Base-by-base conservation (phyloP, 2,797 vertebrate species). In the Synaphobranchus kaupii region DNA sequence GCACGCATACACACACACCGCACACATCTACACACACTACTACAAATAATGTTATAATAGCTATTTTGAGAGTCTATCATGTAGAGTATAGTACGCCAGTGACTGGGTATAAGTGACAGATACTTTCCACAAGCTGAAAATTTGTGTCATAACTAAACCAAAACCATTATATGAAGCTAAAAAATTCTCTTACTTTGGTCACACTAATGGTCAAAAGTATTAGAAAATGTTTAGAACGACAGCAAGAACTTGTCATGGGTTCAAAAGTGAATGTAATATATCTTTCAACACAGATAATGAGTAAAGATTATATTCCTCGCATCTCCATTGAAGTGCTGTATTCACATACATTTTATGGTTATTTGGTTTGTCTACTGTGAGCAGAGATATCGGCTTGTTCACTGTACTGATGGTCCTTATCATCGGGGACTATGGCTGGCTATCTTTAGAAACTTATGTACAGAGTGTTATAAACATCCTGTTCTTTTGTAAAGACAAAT, bases 221-320 rank as follows among this genome's bases (percentile, higher is more conserved):
- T 17, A 39, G 12, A 9, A 39, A 76, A 76, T 17, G 20, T 76
- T 47, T 47, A 12, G 78, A 15, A 81, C 7, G 50, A 50, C 78
- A 81, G 7, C 44, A 10, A 81, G 22, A 50, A 48, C 78, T 81
- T 81, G 7, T 48, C 2, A 22, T 81, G 78, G 78, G 78, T 81
- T 50, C 78, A 81, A 81, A 81, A 81, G 78, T 48, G 78, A 48
- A 48, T 48, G 44, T 22, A 81, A 50, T 50, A 47, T 81, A 81
- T 50, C 78, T 81, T 50, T 81, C 47, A 81, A 81, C 44, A 50
- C 78, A 25, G 78, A 81, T 81, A 81, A 50, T 81, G 47, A 50
- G 44, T 25, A 44, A n/a, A n/a, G 47, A 48, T 78, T 81, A 48
- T n/a, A 48, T 81, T 48, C 25, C 20, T 2, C 8, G 17, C 20